Evolutionary conservation across 2,113 vertebrate genomes (phyloP).

Genomic region (Morone saxatilis): DNA sequence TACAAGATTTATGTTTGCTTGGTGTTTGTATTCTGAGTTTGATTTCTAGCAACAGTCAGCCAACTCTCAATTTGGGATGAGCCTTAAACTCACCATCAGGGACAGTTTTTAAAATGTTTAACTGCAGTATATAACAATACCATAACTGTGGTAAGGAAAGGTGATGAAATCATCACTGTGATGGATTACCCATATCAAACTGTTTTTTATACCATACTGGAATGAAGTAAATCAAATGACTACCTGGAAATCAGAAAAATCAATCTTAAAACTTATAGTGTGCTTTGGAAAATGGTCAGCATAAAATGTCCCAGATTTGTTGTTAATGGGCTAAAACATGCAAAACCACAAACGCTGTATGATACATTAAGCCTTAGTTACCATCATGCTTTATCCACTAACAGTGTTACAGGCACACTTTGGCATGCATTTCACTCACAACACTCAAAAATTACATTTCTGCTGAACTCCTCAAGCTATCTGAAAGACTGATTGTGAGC

Average conservation of each 20-base stretch:
- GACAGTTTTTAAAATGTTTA: neutral
- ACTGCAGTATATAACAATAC: neutral
- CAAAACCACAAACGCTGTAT: neutral
- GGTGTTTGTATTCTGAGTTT: no score
- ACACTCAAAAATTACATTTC: neutral
- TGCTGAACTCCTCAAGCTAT: neutral
- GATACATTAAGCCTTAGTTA: neutral
- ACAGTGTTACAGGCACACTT: neutral
- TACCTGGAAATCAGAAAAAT: neutral
- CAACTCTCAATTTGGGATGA: neutral
- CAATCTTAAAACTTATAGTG: neutral
- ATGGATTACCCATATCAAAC: neutral
- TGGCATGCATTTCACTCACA: neutral
- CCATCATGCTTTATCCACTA: neutral
- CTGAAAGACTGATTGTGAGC: neutral
- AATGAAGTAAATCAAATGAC: neutral
- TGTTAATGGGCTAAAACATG: constrained; percentile 6
- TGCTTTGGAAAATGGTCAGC: neutral
- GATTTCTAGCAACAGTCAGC: no score
- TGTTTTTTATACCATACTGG: neutral
- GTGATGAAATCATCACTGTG: neutral
- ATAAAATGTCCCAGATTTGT: neutral
- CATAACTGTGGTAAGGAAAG: neutral
- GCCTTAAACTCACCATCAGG: neutral
- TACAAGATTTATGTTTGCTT: no score